phyloP scores from a whole-genome alignment of 1,140 invertebrate species.

The Spodoptera frugiperda region DNA sequence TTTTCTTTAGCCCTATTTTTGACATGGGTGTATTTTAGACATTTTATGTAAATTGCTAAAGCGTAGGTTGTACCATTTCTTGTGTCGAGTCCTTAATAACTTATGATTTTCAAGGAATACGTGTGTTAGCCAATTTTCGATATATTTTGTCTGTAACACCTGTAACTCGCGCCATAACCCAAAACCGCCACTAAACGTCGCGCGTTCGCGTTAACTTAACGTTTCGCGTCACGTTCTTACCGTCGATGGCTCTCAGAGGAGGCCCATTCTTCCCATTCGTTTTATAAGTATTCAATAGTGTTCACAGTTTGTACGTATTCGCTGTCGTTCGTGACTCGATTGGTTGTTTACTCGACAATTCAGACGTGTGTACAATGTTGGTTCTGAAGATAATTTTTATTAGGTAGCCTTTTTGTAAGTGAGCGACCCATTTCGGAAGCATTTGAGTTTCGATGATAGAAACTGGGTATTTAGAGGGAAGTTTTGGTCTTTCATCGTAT shows the following conservation, averaged over 20 bases:
- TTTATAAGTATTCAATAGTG: conserved; percentile 64
- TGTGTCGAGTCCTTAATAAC: neutral
- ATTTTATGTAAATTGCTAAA: neutral
- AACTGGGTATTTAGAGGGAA: no score
- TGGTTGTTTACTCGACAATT: conserved; percentile 41
- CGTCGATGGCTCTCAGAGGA: conserved; percentile 60
- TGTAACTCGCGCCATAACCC: conserved; percentile 32
- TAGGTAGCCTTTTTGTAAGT: neutral
- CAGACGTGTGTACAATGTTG: conserved; percentile 11
- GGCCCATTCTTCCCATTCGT: conserved; percentile 55
- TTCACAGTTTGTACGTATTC: conserved; percentile 51
- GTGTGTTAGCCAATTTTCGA: neutral
- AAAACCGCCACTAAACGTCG: conserved; percentile 56
- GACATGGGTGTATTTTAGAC: neutral
- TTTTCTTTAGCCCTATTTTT: neutral
- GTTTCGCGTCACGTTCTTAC: conserved; percentile 60
- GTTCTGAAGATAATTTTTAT: conserved; percentile 8
- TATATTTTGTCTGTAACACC: neutral
- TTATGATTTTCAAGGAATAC: neutral
- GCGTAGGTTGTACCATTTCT: no score
- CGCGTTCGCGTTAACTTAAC: conserved; percentile 50
- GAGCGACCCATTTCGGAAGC: neutral
- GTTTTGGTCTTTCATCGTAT: no score
- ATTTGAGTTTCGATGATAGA: neutral
- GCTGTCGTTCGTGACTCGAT: conserved; percentile 34